These are phyloP conservation scores for Drosophila carrolli DNA, from an alignment of 1,140 invertebrate genomes.

Conservation along the genomic window DNA sequence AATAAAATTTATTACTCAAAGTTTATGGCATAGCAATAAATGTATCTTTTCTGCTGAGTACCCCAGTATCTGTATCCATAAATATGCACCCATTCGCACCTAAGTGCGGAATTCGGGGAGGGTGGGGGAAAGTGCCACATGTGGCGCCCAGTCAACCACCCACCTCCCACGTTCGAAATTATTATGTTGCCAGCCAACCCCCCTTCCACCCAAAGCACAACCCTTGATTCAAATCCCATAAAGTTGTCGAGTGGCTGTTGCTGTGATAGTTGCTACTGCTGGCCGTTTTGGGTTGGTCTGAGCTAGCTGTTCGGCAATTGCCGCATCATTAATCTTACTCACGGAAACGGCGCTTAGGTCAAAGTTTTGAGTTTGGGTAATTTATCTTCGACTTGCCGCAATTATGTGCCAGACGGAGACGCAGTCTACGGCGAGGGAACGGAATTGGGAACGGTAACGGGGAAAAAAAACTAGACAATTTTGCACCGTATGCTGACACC, in stretches of 20 bases:
- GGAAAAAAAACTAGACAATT: slow-evolving; percentile 31
- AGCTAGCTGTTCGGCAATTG: slow-evolving; percentile 71
- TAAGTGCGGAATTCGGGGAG: slow-evolving; percentile 29
- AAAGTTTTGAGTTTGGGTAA: slow-evolving; percentile 81
- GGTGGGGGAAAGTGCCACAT: slow-evolving; percentile 41
- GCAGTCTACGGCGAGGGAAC: too few relatives aligned
- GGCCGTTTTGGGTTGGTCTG: slow-evolving; percentile 59
- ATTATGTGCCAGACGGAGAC: slow-evolving; percentile 62
- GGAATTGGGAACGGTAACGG: neutral
- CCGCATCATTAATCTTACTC: slow-evolving; percentile 82
- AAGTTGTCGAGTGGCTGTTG: slow-evolving; percentile 70
- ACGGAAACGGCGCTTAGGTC: slow-evolving; percentile 80
- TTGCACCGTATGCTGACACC: slow-evolving; percentile 33
- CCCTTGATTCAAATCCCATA: slow-evolving; percentile 82
- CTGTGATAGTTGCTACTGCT: slow-evolving; percentile 68
- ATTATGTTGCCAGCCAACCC: slow-evolving; percentile 59
- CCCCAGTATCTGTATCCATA: slow-evolving; percentile 64
- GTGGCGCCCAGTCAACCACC: slow-evolving; percentile 33
- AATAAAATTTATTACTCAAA: slow-evolving; percentile 79
- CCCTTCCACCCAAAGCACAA: slow-evolving; percentile 22
- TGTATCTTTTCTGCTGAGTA: slow-evolving; percentile 69
- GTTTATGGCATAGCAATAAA: slow-evolving; percentile 80
- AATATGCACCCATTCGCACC: slow-evolving; percentile 80
- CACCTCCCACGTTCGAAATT: slow-evolving; percentile 53
- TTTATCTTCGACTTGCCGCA: slow-evolving; percentile 79